Percentiles rank a stretch among this genome's conserved stretches.
Conservation (phyloP, 2,888 invertebrate species). For the Lepeophtheirus nordmannii region DNA sequence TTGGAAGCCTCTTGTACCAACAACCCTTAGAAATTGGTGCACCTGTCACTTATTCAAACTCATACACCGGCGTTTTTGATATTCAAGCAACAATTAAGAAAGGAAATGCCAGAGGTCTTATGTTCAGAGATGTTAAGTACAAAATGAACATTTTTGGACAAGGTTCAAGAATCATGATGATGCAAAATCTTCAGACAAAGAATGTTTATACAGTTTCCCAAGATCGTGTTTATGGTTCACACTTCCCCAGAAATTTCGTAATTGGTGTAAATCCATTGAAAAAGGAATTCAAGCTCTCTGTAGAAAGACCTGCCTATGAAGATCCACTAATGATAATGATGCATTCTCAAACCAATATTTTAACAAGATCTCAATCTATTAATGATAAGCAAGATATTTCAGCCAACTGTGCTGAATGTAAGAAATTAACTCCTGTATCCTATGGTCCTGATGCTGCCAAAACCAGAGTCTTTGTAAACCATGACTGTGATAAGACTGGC, state of each 20-base stretch:
- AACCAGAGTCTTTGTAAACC: background rate
- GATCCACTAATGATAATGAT: slow-evolving; percentile 16
- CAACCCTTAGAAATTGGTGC: slow-evolving; percentile 20
- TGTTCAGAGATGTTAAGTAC: slow-evolving; percentile 21
- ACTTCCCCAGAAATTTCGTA: slow-evolving; percentile 21
- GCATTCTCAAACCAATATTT: slow-evolving; percentile 16
- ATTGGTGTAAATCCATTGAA: slow-evolving; percentile 23
- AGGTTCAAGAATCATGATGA: background rate
- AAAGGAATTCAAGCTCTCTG: slow-evolving; percentile 20
- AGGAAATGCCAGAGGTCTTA: slow-evolving; percentile 9
- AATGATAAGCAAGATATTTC: background rate
- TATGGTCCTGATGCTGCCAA: slow-evolving; percentile 8
- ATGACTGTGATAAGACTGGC: slow-evolving; percentile 2
- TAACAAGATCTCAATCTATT: background rate
- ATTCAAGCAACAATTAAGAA: slow-evolving; percentile 21
- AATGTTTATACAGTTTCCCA: background rate
- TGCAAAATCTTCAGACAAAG: background rate
- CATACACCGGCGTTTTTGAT: background rate
- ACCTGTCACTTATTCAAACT: slow-evolving; percentile 5
- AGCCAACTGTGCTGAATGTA: slow-evolving; percentile 14
- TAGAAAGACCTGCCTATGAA: slow-evolving; percentile 8
- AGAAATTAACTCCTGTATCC: background rate
- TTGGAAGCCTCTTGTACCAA: slow-evolving; percentile 17
- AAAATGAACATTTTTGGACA: slow-evolving; percentile 15
- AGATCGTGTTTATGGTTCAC: slow-evolving; percentile 11